phyloP scores from a whole-genome alignment of 1,140 invertebrate genomes.

The Camponotus vicinus region DNA sequence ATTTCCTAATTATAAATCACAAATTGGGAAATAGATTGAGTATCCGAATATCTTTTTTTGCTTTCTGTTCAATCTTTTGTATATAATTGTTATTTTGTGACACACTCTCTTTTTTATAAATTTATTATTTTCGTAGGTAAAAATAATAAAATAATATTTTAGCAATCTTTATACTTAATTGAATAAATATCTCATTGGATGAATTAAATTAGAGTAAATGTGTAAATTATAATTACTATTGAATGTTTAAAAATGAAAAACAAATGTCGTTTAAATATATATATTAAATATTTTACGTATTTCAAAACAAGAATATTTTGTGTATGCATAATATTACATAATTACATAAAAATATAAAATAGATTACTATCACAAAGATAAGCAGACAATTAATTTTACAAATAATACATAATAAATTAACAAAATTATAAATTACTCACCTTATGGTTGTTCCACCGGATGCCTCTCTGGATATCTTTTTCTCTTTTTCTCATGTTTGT shows the following conservation, averaged over 20 bases:
- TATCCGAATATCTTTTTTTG: neutral
- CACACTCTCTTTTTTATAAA: neutral
- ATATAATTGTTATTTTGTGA: neutral
- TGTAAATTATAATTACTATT: neutral
- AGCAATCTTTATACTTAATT: neutral
- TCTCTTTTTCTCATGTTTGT: too few relatives aligned
- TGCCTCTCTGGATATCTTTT: too few relatives aligned
- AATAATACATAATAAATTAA: too few relatives aligned
- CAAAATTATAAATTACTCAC: too few relatives aligned
- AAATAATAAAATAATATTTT: neutral
- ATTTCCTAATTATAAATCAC: neutral
- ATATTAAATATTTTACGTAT: too few relatives aligned
- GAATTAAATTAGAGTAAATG: neutral
- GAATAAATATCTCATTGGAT: neutral
- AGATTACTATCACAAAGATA: too few relatives aligned
- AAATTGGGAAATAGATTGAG: neutral
- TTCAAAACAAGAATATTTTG: too few relatives aligned
- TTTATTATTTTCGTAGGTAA: neutral
- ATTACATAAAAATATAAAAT: too few relatives aligned
- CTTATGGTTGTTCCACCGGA: too few relatives aligned
- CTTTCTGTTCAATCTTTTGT: neutral
- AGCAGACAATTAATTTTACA: too few relatives aligned
- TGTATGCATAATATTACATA: too few relatives aligned
- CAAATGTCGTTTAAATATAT: too few relatives aligned
- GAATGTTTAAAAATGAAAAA: neutral